Evolutionary conservation across 2,888 invertebrate genomes (phyloP).

Genomic region (Leptinotarsa rubiginosa): DNA sequence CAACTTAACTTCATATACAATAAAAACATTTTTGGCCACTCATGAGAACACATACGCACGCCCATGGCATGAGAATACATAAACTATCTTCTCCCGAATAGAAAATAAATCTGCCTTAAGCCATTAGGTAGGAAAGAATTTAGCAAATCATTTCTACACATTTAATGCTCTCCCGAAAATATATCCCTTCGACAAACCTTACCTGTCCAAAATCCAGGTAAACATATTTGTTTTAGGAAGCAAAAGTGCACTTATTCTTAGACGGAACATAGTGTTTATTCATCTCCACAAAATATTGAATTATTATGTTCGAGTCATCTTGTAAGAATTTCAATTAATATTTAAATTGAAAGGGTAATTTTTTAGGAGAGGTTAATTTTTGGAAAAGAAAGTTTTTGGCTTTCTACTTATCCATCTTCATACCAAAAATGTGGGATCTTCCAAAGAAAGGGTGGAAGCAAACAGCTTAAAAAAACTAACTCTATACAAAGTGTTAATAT

Average conservation of each 20-base stretch:
- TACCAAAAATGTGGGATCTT: too few relatives aligned
- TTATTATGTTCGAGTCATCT: background rate
- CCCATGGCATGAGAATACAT: conserved; percentile 24
- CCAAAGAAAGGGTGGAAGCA: too few relatives aligned
- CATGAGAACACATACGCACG: conserved; percentile 12
- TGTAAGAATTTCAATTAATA: too few relatives aligned
- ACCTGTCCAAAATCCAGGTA: conserved; percentile 39
- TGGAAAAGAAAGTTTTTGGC: too few relatives aligned
- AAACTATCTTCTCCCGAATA: conserved; percentile 28
- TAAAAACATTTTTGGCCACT: too few relatives aligned
- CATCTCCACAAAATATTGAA: background rate
- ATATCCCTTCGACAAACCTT: conserved; percentile 28
- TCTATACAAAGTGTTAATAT: too few relatives aligned
- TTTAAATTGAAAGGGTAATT: too few relatives aligned
- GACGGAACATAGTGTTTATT: background rate
- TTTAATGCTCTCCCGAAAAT: conserved; percentile 37
- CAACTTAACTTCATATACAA: too few relatives aligned
- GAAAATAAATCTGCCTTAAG: conserved; percentile 35
- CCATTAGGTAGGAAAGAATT: conserved; percentile 38
- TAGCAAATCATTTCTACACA: conserved; percentile 38
- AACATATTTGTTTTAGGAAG: conserved; percentile 39
- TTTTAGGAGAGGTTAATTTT: too few relatives aligned
- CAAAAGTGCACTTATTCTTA: conserved; percentile 17
- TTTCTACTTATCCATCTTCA: too few relatives aligned
- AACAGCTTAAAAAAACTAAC: too few relatives aligned